A percentile compares a stretch with the other conserved stretches of the same genome.
Evolutionary conservation across 1,140 invertebrate species (phyloP).

Genomic region (Plodia interpunctella): DNA sequence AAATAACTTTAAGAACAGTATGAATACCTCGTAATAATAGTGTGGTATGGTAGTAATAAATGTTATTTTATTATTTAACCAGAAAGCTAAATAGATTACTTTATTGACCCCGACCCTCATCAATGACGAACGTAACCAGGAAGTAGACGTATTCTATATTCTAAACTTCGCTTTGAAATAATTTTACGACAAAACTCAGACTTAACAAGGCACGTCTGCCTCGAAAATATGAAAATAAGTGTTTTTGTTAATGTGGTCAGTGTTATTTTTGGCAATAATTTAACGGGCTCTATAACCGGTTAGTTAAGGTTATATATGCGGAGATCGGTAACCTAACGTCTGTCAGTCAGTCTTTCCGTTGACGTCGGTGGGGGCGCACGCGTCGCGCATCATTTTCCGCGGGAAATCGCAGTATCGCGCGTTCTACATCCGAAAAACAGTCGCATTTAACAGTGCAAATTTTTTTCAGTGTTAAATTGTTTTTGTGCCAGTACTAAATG

Average conservation of each 20-base stretch:
- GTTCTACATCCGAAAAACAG: constrained; percentile 8
- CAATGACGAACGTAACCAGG: neutral
- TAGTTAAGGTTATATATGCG: constrained; percentile 27
- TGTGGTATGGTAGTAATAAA: no score
- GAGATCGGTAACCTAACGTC: constrained; percentile 14
- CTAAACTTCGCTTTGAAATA: neutral
- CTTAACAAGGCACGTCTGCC: neutral
- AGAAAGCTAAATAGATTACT: no score
- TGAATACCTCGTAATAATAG: no score
- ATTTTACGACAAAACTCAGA: neutral
- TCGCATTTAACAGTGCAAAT: neutral
- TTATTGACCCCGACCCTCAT: no score
- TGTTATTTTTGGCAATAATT: constrained; percentile 34
- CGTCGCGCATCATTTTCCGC: constrained; percentile 25
- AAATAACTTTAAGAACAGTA: no score
- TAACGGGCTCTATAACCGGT: constrained; percentile 33
- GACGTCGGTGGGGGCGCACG: constrained; percentile 21
- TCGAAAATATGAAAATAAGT: constrained; percentile 18
- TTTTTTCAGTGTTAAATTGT: neutral
- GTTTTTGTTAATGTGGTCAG: constrained; percentile 20
- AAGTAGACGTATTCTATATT: neutral
- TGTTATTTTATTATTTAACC: no score
- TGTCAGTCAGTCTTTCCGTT: constrained; percentile 21
- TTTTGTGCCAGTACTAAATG: neutral
- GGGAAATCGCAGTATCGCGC: constrained; percentile 21